These are phyloP conservation scores for Colistium nudipinnis DNA, from an alignment of 2,113 vertebrate genomes.

Conservation along the genomic window DNA sequence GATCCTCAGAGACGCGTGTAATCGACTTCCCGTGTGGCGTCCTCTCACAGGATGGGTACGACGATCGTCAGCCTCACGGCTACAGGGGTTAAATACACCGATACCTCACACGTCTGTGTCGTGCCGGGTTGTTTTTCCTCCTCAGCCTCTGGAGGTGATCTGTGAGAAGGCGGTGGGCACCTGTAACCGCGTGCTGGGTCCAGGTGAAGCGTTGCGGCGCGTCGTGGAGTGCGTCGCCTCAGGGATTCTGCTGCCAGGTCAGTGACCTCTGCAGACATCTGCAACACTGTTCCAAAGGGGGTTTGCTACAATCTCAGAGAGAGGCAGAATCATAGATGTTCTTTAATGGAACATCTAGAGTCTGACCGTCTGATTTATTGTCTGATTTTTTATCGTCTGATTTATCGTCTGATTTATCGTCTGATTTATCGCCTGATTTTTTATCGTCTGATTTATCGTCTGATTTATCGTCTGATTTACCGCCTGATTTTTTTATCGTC, in stretches of 20 bases:
- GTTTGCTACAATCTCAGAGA: no score
- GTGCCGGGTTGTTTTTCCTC: background rate
- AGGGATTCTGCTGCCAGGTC: slow-evolving; percentile 94
- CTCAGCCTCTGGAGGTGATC: slow-evolving; percentile 92
- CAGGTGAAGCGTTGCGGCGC: slow-evolving; percentile 91
- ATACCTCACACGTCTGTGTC: background rate
- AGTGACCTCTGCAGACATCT: background rate
- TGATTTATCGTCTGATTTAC: no score
- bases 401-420: no score
- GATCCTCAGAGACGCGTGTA: slow-evolving; percentile 94
- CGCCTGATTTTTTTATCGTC: no score
- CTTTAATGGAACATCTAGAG: no score
- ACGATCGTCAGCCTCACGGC: no score
- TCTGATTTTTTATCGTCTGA: no score
- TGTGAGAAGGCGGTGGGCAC: slow-evolving; percentile 97
- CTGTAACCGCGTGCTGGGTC: slow-evolving; percentile 91
- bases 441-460: no score
- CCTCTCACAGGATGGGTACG: slow-evolving; percentile 93
- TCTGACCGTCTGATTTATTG: no score
- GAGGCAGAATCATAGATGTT: no score
- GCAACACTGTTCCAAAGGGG: background rate
- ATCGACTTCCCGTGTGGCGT: slow-evolving; percentile 89
- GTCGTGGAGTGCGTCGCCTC: slow-evolving; percentile 95
- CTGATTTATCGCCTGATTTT: no score
- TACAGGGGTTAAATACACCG: no score